Conservation (phyloP, 1,140 invertebrate species). For the Varroa destructor region DNA sequence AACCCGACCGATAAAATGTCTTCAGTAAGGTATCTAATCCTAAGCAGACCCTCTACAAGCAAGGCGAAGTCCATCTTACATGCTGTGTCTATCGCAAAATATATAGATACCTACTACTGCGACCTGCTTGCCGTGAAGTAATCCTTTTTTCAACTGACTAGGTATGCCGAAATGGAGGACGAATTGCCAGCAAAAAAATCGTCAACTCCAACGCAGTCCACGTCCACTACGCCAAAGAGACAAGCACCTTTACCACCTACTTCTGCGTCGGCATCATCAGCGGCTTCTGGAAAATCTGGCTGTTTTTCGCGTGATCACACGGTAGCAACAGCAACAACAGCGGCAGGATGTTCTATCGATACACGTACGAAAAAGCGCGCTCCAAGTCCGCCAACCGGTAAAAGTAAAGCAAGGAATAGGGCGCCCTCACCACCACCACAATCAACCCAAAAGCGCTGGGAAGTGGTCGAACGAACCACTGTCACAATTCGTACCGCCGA, state of each 20-base stretch:
- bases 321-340: neutral
- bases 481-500: conserved; percentile 1
- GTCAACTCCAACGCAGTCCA: neutral
- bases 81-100: too few species aligned
- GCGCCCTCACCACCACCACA: neutral
- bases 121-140: too few species aligned
- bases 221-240: neutral
- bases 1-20: too few species aligned
- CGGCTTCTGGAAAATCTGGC: too few species aligned
- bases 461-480: conserved; percentile 8
- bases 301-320: too few species aligned
- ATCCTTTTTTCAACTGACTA: neutral
- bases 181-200: neutral
- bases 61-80: too few species aligned
- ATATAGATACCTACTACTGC: too few species aligned
- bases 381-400: neutral
- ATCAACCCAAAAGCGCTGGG: conserved; percentile 2
- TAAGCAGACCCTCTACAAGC: too few species aligned
- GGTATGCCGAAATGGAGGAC: conserved; percentile 18
- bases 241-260: neutral
- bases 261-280: too few species aligned
- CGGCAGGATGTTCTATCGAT: neutral
- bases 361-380: neutral
- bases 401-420: too few species aligned
- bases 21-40: too few species aligned